Evolutionary conservation across 1,140 invertebrate species (phyloP), one percentile per base, ranked within the genome.

Genomic region (Sinonovacula constricta): DNA sequence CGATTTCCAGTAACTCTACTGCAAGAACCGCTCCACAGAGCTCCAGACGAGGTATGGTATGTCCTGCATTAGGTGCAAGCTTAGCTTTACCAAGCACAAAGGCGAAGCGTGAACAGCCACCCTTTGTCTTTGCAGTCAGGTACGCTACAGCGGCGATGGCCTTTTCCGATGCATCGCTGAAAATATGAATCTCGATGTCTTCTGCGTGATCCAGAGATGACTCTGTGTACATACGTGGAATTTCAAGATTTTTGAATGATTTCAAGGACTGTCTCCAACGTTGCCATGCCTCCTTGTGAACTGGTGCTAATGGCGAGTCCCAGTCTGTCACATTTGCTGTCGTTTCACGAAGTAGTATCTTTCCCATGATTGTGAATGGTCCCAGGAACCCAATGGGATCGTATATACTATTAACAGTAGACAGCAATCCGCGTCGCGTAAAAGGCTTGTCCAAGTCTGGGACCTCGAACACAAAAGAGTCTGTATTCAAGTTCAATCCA

Each of bases 331-430:
- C 10, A n/a, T 49, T n/a, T 12, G 45, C 10, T 10, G 10, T 12
- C 10, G 28, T 31, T 28, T 63, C 59, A 4, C 59, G 4, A 4
- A 30, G 59, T 14, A 33, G 12, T 5, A 63, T 63, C 30, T 63
- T 63, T 12, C 59, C 30, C 28, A 24, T 63, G 28, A 63, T 63
- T 28, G 22, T 26, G 22, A 26, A 26, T 12, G 59, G 59, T 33
- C 26, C 30, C 10, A 31, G 15, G 28, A 63, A 63, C 15, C 59
- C 59, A 26, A 63, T 63, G 30, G 67, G 67, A n/a, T 70, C 67
- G 31, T 57, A 57, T 15, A 70, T n/a, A 22, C 67, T 57, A 34
- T 70, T 56, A 18, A 70, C 4, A 15, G 33, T 57, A n/a, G 53
- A 70, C 3, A 70, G 24, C 26, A 70, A 3, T 10, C 53, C 28